Base-by-base conservation (phyloP, 1,140 invertebrate species). In the Lucilia cuprina region DNA sequence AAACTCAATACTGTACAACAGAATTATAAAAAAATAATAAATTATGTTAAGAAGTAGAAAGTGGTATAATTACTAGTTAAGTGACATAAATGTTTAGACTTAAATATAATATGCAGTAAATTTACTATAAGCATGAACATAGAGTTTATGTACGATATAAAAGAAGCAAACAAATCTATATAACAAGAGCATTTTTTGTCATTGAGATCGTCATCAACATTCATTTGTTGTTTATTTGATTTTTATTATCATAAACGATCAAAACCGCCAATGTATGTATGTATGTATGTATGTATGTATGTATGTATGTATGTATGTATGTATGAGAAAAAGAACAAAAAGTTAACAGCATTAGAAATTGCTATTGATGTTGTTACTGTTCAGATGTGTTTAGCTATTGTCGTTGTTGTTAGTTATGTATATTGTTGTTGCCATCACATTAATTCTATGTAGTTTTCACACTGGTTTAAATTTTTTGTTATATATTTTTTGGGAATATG, bases 81-180 rank as follows among this genome's bases (percentile, higher is more conserved):
- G 41, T 49, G 77, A 49, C 47, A 80, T 80, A 80, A 80, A 80
- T 80, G 77, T 12, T 80, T 80, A 12, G 25, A 70, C 65, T 9
- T 41, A 80, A 10, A 77, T 19, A 78, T 9, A 78, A 78, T 47
- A 78, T 41, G 21, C 25, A 41, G 14, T 60, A 60, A 60, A 60
- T n/a, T 5, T 35, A 75, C 4, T 75, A 30, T 75, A 34, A 13
- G 74, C 30, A 75, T 75, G 74, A 35, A 17, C n/a, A 2, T n/a
- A 14, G 2, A 41, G 2, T 41, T 41, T 41, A 41, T 41, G 41
- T 41, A 41, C 10, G 41, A 74, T 74, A 74, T 30, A 3, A 74
- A 21, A 25, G n/a, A 21, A 74, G 3, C 19, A n/a, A n/a, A 75
- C 74, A 77, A 77, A 5, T 47, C 30, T 12, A 34, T 75, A 75